These are phyloP conservation scores for Macrotis lagotis DNA, from an alignment of 2,113 vertebrate species.

Conservation along the genomic window DNA sequence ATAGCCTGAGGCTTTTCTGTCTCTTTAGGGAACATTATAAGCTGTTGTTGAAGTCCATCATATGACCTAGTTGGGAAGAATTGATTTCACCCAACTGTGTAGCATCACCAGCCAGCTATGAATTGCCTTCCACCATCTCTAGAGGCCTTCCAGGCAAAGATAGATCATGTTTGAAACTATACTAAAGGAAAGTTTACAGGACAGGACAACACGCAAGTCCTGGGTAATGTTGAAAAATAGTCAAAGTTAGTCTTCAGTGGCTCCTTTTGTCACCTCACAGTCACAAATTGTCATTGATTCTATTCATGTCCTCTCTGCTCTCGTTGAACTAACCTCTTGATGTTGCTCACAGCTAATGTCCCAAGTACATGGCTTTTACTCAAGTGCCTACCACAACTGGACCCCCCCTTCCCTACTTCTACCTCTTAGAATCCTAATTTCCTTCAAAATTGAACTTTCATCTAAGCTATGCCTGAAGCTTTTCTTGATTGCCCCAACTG, in stretches of 20 bases:
- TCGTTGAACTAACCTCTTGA: not conserved
- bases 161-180: accelerated
- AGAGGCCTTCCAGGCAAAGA: not conserved
- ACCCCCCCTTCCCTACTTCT: not conserved
- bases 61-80: not conserved
- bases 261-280: not conserved
- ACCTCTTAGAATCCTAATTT: not conserved
- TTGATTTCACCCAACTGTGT: not conserved
- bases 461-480: not conserved
- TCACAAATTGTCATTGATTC: not conserved
- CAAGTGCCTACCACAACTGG: not conserved
- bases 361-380: not conserved
- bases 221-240: not conserved
- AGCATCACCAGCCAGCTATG: not conserved
- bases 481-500: not conserved
- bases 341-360: not conserved
- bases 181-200: not conserved
- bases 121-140: not conserved
- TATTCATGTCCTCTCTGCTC: not conserved
- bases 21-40: not conserved
- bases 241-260: not conserved
- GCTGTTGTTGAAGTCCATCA: slow-evolving; percentile 1
- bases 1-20: slow-evolving; percentile 16
- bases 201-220: not conserved
- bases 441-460: not conserved